These are phyloP conservation scores for Synergus gifuensis DNA, from an alignment of 2,888 invertebrate genomes.

Conservation along the genomic window DNA sequence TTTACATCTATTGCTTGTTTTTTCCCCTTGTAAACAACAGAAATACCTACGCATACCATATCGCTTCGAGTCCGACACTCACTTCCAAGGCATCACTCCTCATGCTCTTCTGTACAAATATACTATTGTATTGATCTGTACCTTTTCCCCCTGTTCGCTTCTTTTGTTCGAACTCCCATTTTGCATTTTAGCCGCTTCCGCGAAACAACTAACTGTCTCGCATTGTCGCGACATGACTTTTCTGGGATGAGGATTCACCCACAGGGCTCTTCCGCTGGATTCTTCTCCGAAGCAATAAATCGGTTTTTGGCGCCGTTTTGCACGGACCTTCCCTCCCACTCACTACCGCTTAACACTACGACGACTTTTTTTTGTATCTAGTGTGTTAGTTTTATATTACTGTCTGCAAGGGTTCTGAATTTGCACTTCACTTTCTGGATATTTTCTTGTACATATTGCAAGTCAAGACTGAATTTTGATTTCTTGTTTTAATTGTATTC, in stretches of 20 bases:
- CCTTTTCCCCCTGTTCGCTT: constrained; percentile 61
- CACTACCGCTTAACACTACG: constrained; percentile 34
- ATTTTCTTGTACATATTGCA: background rate
- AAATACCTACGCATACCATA: constrained; percentile 51
- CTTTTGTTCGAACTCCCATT: constrained; percentile 73
- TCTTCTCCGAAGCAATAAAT: constrained; percentile 65
- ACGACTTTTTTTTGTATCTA: constrained; percentile 2
- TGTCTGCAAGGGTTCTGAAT: background rate
- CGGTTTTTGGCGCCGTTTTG: constrained; percentile 52
- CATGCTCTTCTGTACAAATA: constrained; percentile 72
- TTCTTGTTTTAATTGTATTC: no score
- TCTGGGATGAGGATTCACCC: constrained; percentile 50
- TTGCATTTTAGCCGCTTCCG: constrained; percentile 72
- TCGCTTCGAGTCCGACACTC: constrained; percentile 56
- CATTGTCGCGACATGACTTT: constrained; percentile 61
- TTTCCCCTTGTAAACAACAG: constrained; percentile 64
- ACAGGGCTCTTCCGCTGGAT: constrained; percentile 67
- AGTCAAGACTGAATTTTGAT: no score
- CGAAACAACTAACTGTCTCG: constrained; percentile 72
- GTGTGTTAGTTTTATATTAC: background rate
- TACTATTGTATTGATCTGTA: constrained; percentile 74
- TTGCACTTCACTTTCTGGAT: background rate
- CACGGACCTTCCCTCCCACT: constrained; percentile 47
- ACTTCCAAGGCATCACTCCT: constrained; percentile 67
- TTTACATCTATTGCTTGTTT: constrained; percentile 61